phyloP scores from a whole-genome alignment of 2,113 vertebrate species.

The Percopsis transmontana region DNA sequence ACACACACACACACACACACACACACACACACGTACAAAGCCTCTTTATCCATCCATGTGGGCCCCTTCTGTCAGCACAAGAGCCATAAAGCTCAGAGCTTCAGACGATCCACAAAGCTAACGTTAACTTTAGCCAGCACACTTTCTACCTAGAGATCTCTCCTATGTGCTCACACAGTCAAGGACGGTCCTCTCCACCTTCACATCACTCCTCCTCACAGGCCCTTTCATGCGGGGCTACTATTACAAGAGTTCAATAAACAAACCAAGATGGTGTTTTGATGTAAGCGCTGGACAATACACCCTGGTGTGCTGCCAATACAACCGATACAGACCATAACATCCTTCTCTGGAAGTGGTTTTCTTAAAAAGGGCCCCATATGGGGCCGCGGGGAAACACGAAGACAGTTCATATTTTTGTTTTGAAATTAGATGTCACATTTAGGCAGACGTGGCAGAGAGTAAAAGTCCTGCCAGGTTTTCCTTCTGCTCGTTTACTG shows the following conservation, averaged over 20 bases:
- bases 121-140: background rate
- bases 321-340: background rate
- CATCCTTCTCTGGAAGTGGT: background rate
- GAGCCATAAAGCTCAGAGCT: background rate
- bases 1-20: background rate
- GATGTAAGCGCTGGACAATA: background rate
- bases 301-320: background rate
- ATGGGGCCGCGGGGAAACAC: background rate
- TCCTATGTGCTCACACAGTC: background rate
- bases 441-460: no score
- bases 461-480: no score
- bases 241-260: background rate
- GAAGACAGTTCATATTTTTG: background rate
- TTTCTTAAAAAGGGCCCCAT: background rate
- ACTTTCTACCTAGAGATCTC: background rate
- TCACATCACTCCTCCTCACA: background rate
- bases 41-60: background rate
- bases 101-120: background rate
- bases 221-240: constrained; percentile 2
- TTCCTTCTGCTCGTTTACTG: no score
- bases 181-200: background rate
- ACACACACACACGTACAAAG: background rate
- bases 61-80: background rate
- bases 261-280: background rate
- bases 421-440: constrained; percentile 10